Evolutionary conservation across 2,113 vertebrate species (phyloP).

Genomic region (Apeltes quadracus): DNA sequence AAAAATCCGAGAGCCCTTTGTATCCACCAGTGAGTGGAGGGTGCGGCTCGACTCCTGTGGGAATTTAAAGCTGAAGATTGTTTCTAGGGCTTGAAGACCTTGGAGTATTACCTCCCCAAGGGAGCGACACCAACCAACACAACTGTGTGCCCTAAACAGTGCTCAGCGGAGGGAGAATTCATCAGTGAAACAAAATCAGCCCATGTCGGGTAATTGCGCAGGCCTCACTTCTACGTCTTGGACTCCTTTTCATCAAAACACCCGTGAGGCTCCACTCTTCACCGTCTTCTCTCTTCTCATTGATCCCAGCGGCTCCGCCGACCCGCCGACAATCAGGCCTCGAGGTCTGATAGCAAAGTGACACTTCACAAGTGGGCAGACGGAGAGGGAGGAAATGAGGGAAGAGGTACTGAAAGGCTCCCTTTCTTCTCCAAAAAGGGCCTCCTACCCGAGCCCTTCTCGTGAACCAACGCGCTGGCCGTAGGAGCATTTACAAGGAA

Average conservation of each 20-base stretch:
- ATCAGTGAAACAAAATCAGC: constrained; percentile 27
- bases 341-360: constrained; percentile 69
- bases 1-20: constrained; percentile 60
- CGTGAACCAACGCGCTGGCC: constrained; percentile 31
- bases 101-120: constrained; percentile 19
- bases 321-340: constrained; percentile 55
- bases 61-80: constrained; percentile 24
- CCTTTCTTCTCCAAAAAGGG: constrained; percentile 63
- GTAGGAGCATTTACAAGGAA: constrained; percentile 36
- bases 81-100: constrained; percentile 46
- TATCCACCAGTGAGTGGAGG: constrained; percentile 29
- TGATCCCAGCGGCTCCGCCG: constrained; percentile 61
- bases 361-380: constrained; percentile 69
- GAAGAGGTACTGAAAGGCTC: constrained; percentile 55
- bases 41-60: constrained; percentile 33
- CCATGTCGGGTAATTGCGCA: neutral
- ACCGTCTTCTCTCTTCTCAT: constrained; percentile 37
- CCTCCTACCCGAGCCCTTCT: constrained; percentile 54
- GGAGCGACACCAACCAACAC: constrained; percentile 44
- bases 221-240: neutral
- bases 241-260: constrained; percentile 8
- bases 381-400: constrained; percentile 55
- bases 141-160: constrained; percentile 6
- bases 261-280: constrained; percentile 5
- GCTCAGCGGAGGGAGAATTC: neutral